Percentiles rank a stretch among this genome's conserved stretches.
Evolutionary conservation across 2,888 invertebrate genomes (phyloP).

Genomic region (Macroteleia sp.): DNA sequence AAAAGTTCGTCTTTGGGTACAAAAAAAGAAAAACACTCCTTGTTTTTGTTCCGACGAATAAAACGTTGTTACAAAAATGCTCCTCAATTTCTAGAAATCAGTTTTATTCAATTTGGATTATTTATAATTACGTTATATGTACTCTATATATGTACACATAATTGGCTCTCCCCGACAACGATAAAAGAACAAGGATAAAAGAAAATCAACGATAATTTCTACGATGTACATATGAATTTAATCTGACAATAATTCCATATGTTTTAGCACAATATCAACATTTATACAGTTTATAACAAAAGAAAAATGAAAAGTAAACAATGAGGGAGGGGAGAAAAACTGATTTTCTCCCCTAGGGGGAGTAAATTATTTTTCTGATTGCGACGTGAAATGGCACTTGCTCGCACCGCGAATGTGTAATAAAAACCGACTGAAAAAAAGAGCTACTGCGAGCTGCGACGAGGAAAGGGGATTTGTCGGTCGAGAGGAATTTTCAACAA

Average conservation of each 20-base stretch:
- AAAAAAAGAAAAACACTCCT: slow-evolving; percentile 41
- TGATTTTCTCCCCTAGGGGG: too few species aligned
- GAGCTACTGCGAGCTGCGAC: slow-evolving; percentile 30
- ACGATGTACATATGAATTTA: slow-evolving; percentile 64
- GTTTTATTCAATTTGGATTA: slow-evolving; percentile 13
- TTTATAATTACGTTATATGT: slow-evolving; percentile 47
- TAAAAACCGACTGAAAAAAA: slow-evolving; percentile 23
- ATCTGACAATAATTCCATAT: slow-evolving; percentile 80
- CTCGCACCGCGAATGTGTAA: slow-evolving; percentile 30
- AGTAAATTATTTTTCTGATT: too few species aligned
- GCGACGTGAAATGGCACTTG: slow-evolving; percentile 53
- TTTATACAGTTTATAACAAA: slow-evolving; percentile 80
- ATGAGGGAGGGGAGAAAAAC: too few species aligned
- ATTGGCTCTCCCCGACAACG: slow-evolving; percentile 48
- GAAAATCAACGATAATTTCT: slow-evolving; percentile 43
- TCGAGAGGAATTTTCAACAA: slow-evolving; percentile 31
- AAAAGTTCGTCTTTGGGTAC: slow-evolving; percentile 43
- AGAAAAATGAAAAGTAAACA: slow-evolving; percentile 72
- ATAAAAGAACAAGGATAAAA: slow-evolving; percentile 20
- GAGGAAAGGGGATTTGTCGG: slow-evolving; percentile 40
- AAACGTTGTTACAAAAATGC: slow-evolving; percentile 43
- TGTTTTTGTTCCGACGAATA: slow-evolving; percentile 5
- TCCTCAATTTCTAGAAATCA: slow-evolving; percentile 25
- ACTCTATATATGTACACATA: slow-evolving; percentile 58
- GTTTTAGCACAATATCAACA: slow-evolving; percentile 82